Percentiles rank a stretch among this genome's conserved stretches.
Evolutionary conservation across 2,797 vertebrate species (phyloP).

Genomic region (Momotus momota): DNA sequence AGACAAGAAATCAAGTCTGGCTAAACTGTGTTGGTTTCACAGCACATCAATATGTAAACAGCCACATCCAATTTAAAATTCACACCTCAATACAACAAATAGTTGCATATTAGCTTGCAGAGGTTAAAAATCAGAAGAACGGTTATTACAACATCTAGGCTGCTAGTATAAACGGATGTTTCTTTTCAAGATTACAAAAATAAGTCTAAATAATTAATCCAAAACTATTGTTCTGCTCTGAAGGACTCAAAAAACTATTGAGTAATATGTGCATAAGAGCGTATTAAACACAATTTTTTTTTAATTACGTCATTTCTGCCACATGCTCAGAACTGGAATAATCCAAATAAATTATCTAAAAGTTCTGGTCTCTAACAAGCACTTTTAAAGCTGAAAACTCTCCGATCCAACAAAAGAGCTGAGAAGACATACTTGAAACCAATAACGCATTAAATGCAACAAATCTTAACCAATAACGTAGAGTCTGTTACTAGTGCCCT

Average conservation of each 20-base stretch:
- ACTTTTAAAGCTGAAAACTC: background rate
- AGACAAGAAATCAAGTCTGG: background rate
- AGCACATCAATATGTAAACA: background rate
- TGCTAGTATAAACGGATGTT: background rate
- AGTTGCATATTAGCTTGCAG: background rate
- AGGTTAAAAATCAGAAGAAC: background rate
- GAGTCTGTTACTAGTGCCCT: background rate
- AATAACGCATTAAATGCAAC: background rate
- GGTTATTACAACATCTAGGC: background rate
- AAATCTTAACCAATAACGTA: background rate
- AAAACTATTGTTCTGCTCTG: background rate
- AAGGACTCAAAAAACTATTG: background rate
- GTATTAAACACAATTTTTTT: background rate
- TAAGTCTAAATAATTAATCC: background rate
- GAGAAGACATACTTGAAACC: background rate
- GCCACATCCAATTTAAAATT: slow-evolving; percentile 4
- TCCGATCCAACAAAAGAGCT: background rate
- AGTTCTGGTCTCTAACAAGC: background rate
- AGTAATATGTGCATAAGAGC: accelerated
- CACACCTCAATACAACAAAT: background rate
- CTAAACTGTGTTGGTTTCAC: background rate
- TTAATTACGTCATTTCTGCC: background rate
- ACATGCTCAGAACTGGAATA: background rate
- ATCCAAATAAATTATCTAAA: background rate
- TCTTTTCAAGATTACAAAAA: background rate